Conservation (phyloP, 2,888 invertebrate species). For the Drosophila robusta region DNA sequence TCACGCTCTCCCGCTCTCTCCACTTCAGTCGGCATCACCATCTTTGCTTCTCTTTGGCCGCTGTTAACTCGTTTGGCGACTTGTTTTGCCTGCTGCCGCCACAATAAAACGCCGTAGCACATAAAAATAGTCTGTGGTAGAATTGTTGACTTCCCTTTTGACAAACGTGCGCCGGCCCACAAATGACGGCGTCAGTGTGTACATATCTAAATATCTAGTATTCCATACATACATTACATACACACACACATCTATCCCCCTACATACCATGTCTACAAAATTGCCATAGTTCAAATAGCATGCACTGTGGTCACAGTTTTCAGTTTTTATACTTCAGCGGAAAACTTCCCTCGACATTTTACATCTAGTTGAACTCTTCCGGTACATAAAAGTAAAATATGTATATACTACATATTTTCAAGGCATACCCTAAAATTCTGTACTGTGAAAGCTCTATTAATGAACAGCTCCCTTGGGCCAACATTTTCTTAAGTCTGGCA, state of each 20-base stretch:
- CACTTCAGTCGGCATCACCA: conserved; percentile 48
- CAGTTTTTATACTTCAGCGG: conserved; percentile 7
- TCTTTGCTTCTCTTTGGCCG: conserved; percentile 35
- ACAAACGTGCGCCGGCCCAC: conserved; percentile 44
- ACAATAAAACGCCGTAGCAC: conserved; percentile 45
- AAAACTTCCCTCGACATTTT: not conserved
- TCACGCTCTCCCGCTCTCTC: conserved; percentile 3
- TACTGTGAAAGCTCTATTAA: too few species aligned
- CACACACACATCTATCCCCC: conserved; percentile 14
- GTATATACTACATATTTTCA: too few species aligned
- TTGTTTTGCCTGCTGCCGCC: conserved; percentile 53
- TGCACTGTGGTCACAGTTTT: not conserved
- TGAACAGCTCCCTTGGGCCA: too few species aligned
- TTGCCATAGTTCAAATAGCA: conserved; percentile 23
- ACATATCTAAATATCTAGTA: conserved; percentile 30
- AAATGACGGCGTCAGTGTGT: conserved; percentile 45
- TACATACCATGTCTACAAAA: conserved; percentile 8
- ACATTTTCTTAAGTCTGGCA: too few species aligned
- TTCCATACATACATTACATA: not conserved
- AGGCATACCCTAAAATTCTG: too few species aligned
- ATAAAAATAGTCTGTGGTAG: conserved; percentile 59
- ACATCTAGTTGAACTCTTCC: conserved; percentile 10
- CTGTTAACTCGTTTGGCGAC: conserved; percentile 69
- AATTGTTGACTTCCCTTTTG: conserved; percentile 61
- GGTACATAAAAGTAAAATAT: conserved; percentile 6